Base-by-base conservation (phyloP, 2,113 vertebrate genomes). In the Gasterosteus nipponicus region DNA sequence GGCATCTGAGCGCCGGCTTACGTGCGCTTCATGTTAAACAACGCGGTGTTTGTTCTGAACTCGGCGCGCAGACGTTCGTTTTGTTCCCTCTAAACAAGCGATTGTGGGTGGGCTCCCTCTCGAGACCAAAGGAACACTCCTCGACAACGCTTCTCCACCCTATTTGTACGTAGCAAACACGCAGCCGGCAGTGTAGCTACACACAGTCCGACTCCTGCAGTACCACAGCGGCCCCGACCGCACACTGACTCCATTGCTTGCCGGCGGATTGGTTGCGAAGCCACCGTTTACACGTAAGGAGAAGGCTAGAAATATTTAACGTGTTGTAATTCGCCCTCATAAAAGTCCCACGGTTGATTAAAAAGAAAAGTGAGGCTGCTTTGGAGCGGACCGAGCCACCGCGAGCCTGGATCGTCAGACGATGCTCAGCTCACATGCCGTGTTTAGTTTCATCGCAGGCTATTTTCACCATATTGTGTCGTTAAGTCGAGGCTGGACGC, bases 391-490 rank as follows among this genome's bases (percentile, higher is more conserved):
- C n/a, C 26, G 18, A 77, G 75, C 44, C 42, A 6, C 51, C 8
- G 19, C 1, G 4, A 54, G 14, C 44, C 54, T 46, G 35, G n/a
- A 15, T 35, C 2, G 35, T 38, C 44, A 35, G 3, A 14, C 1
- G 22, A 26, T 26, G 15, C 11, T 54, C 16, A 54, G 1, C 56
- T 8, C 69, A 8, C 0, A 5, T 16, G 33, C 35, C 14, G 16
- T 31, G 39, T 33, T 14, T 8, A 47, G 11, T 53, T 57, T 44
- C 19, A 39, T 14, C 14, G 16, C 19, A 26, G 1, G 6, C 19
- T 46, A 10, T 53, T 66, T 66, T 38, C 6, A 38, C 62, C 62
- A n/a, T 46, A 44, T 71, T 70, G 39, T 70, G 44, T 68, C 59
- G 46, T 60, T 77, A 12, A 49, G 47, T 51, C 61, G 18, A 12